phyloP scores from a whole-genome alignment of 2,113 vertebrate species.

The Bucco capensis region DNA sequence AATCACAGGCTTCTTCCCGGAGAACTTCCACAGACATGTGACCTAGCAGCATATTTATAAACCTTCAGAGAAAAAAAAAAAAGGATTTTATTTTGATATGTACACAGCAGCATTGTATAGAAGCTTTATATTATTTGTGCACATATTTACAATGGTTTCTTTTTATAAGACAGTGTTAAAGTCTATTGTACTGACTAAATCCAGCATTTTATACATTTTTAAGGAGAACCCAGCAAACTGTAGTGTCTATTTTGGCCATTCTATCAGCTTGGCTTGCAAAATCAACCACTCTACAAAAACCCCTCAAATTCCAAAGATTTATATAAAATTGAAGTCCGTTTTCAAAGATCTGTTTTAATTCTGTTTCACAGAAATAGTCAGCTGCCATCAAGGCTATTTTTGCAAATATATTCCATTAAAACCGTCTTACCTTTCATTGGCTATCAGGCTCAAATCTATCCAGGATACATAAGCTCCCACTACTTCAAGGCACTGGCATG shows the following conservation, averaged over 20 bases:
- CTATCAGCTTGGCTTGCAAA: neutral
- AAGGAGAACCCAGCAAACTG: neutral
- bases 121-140: neutral
- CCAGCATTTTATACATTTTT: neutral
- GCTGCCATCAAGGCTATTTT: neutral
- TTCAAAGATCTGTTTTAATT: neutral
- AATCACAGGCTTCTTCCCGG: slow-evolving; percentile 96
- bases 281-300: neutral
- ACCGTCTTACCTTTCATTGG: slow-evolving; percentile 88
- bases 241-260: neutral
- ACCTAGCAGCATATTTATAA: slow-evolving; percentile 95
- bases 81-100: neutral
- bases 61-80: slow-evolving; percentile 71
- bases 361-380: neutral
- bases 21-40: slow-evolving; percentile 98
- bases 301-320: neutral
- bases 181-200: neutral
- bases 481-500: slow-evolving; percentile 99
- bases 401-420: neutral
- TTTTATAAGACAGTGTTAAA: neutral
- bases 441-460: slow-evolving; percentile 98
- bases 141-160: neutral
- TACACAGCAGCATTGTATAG: neutral
- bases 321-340: neutral
- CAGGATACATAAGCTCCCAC: slow-evolving; percentile 96